Conservation (phyloP, 2,797 vertebrate genomes). For the Rhinogobio ventralis region DNA sequence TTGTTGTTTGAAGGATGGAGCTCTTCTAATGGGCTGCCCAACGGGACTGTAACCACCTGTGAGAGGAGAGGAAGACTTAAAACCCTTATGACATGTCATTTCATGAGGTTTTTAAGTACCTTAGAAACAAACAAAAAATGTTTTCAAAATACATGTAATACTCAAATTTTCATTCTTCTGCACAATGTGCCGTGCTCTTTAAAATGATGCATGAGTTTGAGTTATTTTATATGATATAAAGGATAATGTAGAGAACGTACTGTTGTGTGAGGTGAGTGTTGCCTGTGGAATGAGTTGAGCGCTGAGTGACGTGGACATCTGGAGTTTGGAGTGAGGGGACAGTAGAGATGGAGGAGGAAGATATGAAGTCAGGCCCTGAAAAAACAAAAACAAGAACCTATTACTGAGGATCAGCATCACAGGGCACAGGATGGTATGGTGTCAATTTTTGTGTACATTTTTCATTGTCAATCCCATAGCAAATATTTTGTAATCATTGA, state of each 20-base stretch:
- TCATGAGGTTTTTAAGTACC: neutral
- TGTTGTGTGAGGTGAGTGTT: conserved; percentile 70
- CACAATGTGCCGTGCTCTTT: neutral
- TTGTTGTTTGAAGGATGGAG: conserved; percentile 79
- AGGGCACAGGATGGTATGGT: neutral
- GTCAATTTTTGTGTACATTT: neutral
- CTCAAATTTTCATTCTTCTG: too few relatives aligned
- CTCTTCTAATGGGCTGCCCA: conserved; percentile 78
- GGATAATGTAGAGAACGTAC: conserved; percentile 70
- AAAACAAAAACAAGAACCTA: neutral
- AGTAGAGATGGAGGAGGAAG: conserved; percentile 81
- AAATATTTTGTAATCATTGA: neutral
- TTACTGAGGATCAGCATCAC: neutral
- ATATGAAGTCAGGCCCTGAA: conserved; percentile 79
- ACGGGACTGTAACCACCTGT: conserved; percentile 85
- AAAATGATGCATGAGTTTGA: too few relatives aligned
- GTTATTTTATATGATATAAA: neutral
- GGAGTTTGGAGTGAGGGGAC: conserved; percentile 84
- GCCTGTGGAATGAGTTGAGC: conserved; percentile 77
- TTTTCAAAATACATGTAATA: neutral
- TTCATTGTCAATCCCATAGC: neutral
- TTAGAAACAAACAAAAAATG: neutral
- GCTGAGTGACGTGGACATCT: conserved; percentile 71
- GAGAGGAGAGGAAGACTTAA: conserved; percentile 66
- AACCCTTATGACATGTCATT: neutral